phyloP scores from a whole-genome alignment of 2,797 vertebrate genomes.

The Coreius guichenoti region DNA sequence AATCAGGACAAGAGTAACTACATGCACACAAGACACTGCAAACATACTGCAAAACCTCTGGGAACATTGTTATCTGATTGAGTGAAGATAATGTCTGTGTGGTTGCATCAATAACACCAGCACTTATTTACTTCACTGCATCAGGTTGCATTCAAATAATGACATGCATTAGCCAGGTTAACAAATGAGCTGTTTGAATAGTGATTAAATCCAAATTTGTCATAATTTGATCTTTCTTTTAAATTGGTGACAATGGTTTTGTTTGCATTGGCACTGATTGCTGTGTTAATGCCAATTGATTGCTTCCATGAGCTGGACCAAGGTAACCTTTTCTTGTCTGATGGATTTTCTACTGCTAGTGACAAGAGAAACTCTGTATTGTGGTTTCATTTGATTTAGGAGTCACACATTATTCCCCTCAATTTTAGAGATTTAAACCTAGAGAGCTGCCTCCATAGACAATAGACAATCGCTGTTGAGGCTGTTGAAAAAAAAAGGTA shows the following conservation, averaged over 20 bases:
- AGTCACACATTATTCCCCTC: neutral
- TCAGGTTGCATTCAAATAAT: neutral
- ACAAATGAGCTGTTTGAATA: neutral
- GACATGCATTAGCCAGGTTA: neutral
- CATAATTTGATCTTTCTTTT: neutral
- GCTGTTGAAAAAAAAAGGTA: too few species aligned
- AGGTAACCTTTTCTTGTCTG: constrained; percentile 37
- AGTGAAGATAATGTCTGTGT: constrained; percentile 4
- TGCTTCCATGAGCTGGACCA: neutral
- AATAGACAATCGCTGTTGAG: too few species aligned
- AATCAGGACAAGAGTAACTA: neutral
- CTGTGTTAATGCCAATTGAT: constrained; percentile 24
- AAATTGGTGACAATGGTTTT: neutral
- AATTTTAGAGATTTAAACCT: neutral
- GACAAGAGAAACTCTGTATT: neutral
- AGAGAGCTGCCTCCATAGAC: neutral
- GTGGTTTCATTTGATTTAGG: neutral
- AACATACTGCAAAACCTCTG: neutral
- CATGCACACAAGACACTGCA: neutral
- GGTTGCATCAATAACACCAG: neutral
- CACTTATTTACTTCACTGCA: constrained; percentile 4
- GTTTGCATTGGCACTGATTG: constrained; percentile 6
- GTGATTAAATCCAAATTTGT: neutral
- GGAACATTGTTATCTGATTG: neutral
- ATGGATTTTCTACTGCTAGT: neutral